These are phyloP conservation scores for Lamellibrachia luymesi DNA, from an alignment of 1,140 invertebrate species.

Conservation along the genomic window DNA sequence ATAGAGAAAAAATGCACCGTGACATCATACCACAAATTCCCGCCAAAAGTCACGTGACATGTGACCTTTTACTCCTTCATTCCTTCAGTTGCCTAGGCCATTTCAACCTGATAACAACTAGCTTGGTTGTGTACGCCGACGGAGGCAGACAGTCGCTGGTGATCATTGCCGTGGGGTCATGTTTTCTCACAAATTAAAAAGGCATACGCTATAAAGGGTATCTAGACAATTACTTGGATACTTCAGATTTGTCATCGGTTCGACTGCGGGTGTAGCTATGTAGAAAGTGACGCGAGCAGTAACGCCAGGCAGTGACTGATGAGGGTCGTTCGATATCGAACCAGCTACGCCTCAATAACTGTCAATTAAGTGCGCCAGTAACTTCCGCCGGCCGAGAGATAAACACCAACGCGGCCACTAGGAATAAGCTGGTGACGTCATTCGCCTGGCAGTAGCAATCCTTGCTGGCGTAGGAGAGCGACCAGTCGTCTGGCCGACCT, in stretches of 20 bases:
- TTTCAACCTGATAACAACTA: no score
- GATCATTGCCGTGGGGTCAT: no score
- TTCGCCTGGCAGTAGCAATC: background rate
- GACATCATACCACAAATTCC: no score
- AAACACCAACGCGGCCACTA: background rate
- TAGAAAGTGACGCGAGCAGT: background rate
- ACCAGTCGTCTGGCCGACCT: background rate
- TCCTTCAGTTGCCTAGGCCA: no score
- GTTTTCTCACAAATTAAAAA: no score
- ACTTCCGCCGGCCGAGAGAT: background rate
- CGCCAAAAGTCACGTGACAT: no score
- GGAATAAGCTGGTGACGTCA: background rate
- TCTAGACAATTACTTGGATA: background rate
- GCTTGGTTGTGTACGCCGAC: no score
- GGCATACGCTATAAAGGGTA: no score
- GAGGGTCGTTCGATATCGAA: background rate
- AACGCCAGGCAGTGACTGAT: background rate
- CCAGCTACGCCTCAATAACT: background rate
- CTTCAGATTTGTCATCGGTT: background rate
- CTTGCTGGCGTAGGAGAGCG: background rate
- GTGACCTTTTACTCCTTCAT: no score
- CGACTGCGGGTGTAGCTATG: background rate
- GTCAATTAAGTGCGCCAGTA: background rate
- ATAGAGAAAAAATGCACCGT: no score
- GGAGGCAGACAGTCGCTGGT: no score